Evolutionary conservation across 2,797 vertebrate genomes (phyloP).

Genomic region (Microtus obscurus): DNA sequence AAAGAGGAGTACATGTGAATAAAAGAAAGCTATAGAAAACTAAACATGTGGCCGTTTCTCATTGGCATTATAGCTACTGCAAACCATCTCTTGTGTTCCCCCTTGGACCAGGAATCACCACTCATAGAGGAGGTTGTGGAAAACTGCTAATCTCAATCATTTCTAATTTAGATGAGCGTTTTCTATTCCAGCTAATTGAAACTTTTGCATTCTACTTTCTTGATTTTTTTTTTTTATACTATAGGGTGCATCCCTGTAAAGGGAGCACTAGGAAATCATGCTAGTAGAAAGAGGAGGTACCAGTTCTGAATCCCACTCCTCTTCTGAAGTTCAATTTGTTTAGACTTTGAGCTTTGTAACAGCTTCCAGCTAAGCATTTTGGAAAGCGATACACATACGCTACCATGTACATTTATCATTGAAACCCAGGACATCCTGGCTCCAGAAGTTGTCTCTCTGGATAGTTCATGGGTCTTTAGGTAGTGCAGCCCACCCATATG

Average conservation of each 20-base stretch:
- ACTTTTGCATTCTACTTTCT: not conserved
- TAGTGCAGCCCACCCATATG: not conserved
- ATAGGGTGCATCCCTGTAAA: not conserved
- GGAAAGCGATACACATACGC: not conserved
- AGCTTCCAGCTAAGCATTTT: not conserved
- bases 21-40: not conserved
- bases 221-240: not conserved
- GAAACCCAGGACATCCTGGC: not conserved
- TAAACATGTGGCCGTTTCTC: constrained; percentile 12
- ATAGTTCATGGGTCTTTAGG: not conserved
- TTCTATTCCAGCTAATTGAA: not conserved
- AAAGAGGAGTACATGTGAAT: not conserved
- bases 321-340: not conserved
- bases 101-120: not conserved
- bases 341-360: not conserved
- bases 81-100: not conserved
- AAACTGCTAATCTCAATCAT: not conserved
- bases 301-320: not conserved
- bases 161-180: not conserved
- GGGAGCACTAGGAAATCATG: not conserved
- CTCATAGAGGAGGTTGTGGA: not conserved
- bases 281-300: not conserved
- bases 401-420: not conserved
- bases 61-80: not conserved
- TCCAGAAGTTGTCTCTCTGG: not conserved